phyloP scores from a whole-genome alignment of 2,113 vertebrate genomes.

The Sminthopsis crassicaudata region DNA sequence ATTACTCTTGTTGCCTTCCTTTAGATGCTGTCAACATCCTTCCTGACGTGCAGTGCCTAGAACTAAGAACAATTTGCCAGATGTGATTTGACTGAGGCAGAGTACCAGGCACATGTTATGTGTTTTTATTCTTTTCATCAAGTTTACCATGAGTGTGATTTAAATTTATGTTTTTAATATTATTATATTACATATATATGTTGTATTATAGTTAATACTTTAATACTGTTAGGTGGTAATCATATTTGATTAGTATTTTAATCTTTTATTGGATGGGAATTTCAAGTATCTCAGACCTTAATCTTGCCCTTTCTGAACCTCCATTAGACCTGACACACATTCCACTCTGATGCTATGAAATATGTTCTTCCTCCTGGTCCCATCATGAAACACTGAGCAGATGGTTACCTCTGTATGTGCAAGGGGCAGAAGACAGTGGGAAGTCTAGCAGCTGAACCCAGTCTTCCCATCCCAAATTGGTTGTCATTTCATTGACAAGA shows the following conservation, averaged over 20 bases:
- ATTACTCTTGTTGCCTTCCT: neutral
- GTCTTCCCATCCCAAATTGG: neutral
- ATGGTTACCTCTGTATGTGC: neutral
- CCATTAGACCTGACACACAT: neutral
- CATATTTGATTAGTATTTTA: slow-evolving; percentile 10
- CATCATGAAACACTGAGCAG: neutral
- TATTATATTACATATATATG: too few species aligned
- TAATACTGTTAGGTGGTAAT: slow-evolving; percentile 47
- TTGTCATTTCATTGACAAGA: neutral
- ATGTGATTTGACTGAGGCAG: neutral
- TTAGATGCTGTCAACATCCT: neutral
- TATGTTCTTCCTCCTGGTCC: neutral
- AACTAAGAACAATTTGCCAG: neutral
- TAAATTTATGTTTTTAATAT: slow-evolving; percentile 58
- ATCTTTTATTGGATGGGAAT: slow-evolving; percentile 49
- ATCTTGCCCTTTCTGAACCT: neutral
- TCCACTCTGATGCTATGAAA: slow-evolving; percentile 28
- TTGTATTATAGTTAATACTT: neutral
- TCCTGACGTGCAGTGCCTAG: neutral
- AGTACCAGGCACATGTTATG: slow-evolving; percentile 41
- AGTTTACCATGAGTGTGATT: slow-evolving; percentile 62
- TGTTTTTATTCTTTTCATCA: slow-evolving; percentile 62
- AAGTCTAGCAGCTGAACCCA: neutral
- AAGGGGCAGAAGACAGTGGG: neutral
- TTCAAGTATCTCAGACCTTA: slow-evolving; percentile 33